phyloP scores from a whole-genome alignment of 2,797 vertebrate genomes.

The Acanthiza pusilla region DNA sequence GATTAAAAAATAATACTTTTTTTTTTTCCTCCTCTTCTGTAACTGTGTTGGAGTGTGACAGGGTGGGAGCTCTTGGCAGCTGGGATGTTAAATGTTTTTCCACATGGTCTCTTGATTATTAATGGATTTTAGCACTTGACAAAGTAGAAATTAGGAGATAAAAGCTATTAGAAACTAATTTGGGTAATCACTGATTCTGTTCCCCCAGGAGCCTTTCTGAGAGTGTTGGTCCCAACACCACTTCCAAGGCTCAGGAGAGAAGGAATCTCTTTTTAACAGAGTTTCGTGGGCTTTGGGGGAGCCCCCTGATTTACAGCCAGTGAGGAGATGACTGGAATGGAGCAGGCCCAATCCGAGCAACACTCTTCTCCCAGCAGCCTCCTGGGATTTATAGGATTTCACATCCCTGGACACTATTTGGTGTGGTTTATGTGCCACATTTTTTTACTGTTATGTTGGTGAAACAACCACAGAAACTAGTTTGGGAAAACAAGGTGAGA shows the following conservation, averaged over 20 bases:
- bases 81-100: constrained; percentile 50
- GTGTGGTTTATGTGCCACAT: background rate
- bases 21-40: background rate
- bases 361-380: background rate
- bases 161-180: constrained; percentile 66
- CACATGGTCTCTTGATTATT: constrained; percentile 55
- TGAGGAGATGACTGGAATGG: background rate
- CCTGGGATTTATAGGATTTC: background rate
- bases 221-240: background rate
- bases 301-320: background rate
- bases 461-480: background rate
- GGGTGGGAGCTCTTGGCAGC: constrained; percentile 36
- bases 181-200: constrained; percentile 44
- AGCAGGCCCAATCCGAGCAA: background rate
- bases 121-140: constrained; percentile 65
- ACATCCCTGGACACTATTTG: background rate
- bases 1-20: background rate
- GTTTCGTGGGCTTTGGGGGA: background rate
- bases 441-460: background rate
- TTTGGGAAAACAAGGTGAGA: background rate
- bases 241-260: background rate
- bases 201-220: constrained; percentile 33
- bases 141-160: constrained; percentile 65
- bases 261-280: background rate
- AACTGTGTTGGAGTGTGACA: constrained; percentile 5